phyloP scores from a whole-genome alignment of 2,888 invertebrate genomes.

The Ophraella communa region DNA sequence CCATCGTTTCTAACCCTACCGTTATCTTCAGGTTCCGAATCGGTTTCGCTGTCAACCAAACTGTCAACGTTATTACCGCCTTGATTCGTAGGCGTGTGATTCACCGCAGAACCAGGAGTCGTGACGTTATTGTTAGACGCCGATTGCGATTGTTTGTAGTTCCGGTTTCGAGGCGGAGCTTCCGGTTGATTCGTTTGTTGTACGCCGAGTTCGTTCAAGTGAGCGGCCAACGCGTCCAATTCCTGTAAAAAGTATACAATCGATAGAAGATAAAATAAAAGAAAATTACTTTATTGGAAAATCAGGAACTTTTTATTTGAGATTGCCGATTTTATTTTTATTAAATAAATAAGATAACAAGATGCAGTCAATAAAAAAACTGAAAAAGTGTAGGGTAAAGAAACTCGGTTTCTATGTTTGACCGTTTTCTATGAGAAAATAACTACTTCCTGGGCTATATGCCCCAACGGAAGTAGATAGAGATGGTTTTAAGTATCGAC shows the following conservation, averaged over 20 bases:
- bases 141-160: conserved; percentile 55
- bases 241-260: conserved; percentile 72
- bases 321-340: too few relatives aligned
- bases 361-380: too few relatives aligned
- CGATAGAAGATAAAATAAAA: neutral
- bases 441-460: too few relatives aligned
- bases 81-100: conserved; percentile 43
- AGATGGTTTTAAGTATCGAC: too few relatives aligned
- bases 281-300: neutral
- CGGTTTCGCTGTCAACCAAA: conserved; percentile 78
- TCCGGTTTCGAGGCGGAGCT: conserved; percentile 71
- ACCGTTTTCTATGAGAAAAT: too few relatives aligned
- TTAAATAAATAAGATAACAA: too few relatives aligned
- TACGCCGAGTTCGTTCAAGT: conserved; percentile 90
- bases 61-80: conserved; percentile 66
- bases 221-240: conserved; percentile 94
- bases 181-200: conserved; percentile 71
- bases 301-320: too few relatives aligned
- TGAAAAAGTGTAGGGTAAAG: too few relatives aligned
- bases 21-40: conserved; percentile 83
- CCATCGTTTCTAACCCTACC: conserved; percentile 87
- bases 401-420: too few relatives aligned
- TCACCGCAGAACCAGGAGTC: conserved; percentile 44
- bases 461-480: too few relatives aligned
- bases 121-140: conserved; percentile 52